Conservation (phyloP, 2,113 vertebrate genomes). For the Himantopus leucocephalus region DNA sequence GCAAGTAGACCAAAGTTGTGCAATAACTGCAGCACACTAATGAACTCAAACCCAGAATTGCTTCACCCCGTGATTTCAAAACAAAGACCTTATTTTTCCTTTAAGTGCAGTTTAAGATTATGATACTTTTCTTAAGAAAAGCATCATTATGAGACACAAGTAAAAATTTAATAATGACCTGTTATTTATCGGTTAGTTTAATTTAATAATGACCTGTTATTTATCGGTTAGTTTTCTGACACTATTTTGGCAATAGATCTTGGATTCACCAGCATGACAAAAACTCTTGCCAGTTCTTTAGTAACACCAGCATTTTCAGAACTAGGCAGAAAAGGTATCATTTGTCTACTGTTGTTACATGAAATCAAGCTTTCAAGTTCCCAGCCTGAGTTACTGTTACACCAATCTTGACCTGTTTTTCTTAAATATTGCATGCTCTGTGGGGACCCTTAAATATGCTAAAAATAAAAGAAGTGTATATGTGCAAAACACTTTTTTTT, state of each 20-base stretch:
- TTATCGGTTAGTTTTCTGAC: background rate
- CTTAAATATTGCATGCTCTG: background rate
- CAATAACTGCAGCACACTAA: slow-evolving; percentile 23
- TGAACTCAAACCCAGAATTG: slow-evolving; percentile 36
- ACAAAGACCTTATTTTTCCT: slow-evolving; percentile 1
- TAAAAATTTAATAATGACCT: slow-evolving; percentile 10
- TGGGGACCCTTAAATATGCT: background rate
- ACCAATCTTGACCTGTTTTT: background rate
- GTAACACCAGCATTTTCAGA: background rate
- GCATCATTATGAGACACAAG: background rate
- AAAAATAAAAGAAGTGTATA: background rate
- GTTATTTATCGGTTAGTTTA: background rate
- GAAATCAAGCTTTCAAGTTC: slow-evolving; percentile 1
- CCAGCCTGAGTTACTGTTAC: background rate
- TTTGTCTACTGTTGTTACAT: background rate
- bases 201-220: background rate
- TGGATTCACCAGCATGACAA: background rate
- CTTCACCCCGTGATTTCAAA: slow-evolving; percentile 62
- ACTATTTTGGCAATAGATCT: background rate
- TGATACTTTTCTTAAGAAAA: slow-evolving; percentile 21
- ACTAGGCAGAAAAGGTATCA: background rate
- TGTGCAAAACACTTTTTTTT: background rate
- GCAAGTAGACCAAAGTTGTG: slow-evolving; percentile 30
- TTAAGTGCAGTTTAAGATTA: background rate
- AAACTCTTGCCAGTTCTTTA: background rate